Base-by-base conservation (phyloP, 2,888 invertebrate species). In the Phengaris alcon region DNA sequence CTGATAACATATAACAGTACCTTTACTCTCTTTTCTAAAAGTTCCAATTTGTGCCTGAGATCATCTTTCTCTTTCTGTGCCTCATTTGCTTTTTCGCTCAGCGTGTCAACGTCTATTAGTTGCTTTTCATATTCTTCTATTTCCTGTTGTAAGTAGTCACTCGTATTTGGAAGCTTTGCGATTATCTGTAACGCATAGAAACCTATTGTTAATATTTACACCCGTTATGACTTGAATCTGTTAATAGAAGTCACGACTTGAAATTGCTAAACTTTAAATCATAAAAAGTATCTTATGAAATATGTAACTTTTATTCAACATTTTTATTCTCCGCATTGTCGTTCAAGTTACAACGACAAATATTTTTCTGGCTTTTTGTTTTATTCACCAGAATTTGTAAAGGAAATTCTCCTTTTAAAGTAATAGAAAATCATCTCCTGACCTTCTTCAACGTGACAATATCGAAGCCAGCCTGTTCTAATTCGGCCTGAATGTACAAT, bases 401-500 rank as follows among this genome's bases (percentile, higher is more conserved):
- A 54, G 54, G 35, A 35, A 35, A 4, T 3, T 5, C 55, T n/a
- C 55, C 5, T n/a, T 0, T 57, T n/a, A 59, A 59, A 59, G 22
- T 4, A 12, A 22, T 57, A 12, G 69, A 46, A 35, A 35, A 35
- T 35, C 35, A 35, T 35, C 35, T 35, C 35, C 78, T 77, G 74
- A 95, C 95, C 93, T 95, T 95, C 84, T 95, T 95, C 79, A 95
- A 90, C 76, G 93, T 89, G 68, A 92, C 86, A 69, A 95, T 93
- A 84, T 97, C 96, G 81, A 97, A 95, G 10, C 97, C 97, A 75
- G 97, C 97, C 86, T 97, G 97, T 82, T 96, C 96, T 78, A 97
- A 86, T 87, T 97, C 97, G 0, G 97, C 97, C 90, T 97, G 98
- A 74, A 98, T 95, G 85, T 98, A 97, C 10, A 98, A 93, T 77